Conservation (phyloP, 2,888 invertebrate species). For the Buathra laborator region DNA sequence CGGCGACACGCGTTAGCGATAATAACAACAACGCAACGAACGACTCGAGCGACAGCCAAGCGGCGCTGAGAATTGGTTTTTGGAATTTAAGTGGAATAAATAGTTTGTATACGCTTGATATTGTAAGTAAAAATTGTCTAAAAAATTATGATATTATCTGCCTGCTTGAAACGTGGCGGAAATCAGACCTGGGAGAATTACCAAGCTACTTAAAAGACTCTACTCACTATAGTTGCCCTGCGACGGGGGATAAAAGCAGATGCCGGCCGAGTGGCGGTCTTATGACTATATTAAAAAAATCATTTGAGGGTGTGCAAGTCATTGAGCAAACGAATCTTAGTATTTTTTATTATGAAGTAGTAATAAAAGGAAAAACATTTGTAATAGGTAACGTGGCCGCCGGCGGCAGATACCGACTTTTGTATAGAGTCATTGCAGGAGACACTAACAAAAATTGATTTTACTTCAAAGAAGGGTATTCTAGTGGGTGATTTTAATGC, state of each 20-base stretch:
- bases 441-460: too few species aligned
- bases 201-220: background rate
- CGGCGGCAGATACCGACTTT: background rate
- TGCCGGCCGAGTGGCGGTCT: background rate
- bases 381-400: conserved; percentile 3
- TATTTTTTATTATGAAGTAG: too few species aligned
- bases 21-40: too few species aligned
- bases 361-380: too few species aligned
- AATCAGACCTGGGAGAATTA: background rate
- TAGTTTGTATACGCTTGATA: background rate
- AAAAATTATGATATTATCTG: background rate
- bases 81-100: conserved; percentile 10
- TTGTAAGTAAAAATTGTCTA: background rate
- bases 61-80: too few species aligned
- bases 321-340: too few species aligned
- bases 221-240: background rate
- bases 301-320: too few species aligned
- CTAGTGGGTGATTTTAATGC: conserved; percentile 5
- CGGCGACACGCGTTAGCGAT: too few species aligned
- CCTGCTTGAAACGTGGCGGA: conserved; percentile 3
- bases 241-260: background rate
- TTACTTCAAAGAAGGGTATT: too few species aligned
- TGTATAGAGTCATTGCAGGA: background rate
- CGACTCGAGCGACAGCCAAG: too few species aligned
- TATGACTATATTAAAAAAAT: too few species aligned